These are phyloP conservation scores for Aradophagus sp. DNA, from an alignment of 1,140 invertebrate genomes.

Conservation along the genomic window DNA sequence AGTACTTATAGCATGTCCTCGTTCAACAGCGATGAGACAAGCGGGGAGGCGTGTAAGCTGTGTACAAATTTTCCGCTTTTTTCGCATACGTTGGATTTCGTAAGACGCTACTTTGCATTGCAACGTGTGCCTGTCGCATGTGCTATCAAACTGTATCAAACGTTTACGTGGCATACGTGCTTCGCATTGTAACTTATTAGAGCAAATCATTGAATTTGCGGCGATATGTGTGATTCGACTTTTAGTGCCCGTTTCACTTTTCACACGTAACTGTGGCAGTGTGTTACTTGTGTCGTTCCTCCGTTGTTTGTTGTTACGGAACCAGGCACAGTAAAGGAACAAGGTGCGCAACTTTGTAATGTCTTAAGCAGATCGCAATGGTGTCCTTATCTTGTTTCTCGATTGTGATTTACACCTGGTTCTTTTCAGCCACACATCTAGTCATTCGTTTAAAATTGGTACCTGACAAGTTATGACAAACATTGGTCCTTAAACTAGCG, in stretches of 20 bases:
- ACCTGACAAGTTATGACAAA: conserved; percentile 1
- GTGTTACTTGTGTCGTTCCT: conserved; percentile 41
- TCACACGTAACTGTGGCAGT: conserved; percentile 28
- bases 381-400: too few species aligned
- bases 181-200: conserved; percentile 53
- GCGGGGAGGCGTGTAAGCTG: conserved; percentile 45
- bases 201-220: conserved; percentile 45
- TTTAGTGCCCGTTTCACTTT: conserved; percentile 47
- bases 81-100: conserved; percentile 51
- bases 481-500: background rate
- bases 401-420: conserved; percentile 28
- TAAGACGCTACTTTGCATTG: conserved; percentile 54
- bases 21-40: conserved; percentile 55
- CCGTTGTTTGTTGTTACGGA: conserved; percentile 51
- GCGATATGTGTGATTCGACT: conserved; percentile 45
- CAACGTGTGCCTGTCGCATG: conserved; percentile 55
- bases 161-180: conserved; percentile 45
- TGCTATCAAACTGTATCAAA: conserved; percentile 42
- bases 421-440: conserved; percentile 26
- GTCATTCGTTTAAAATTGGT: conserved; percentile 17
- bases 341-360: too few species aligned
- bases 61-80: conserved; percentile 47
- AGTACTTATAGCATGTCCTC: conserved; percentile 60
- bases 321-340: conserved; percentile 28
- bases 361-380: too few species aligned